A percentile compares a stretch with the other conserved stretches of the same genome.
Conservation (phyloP, 1,140 invertebrate species). For the Hycleus phaleratus region DNA sequence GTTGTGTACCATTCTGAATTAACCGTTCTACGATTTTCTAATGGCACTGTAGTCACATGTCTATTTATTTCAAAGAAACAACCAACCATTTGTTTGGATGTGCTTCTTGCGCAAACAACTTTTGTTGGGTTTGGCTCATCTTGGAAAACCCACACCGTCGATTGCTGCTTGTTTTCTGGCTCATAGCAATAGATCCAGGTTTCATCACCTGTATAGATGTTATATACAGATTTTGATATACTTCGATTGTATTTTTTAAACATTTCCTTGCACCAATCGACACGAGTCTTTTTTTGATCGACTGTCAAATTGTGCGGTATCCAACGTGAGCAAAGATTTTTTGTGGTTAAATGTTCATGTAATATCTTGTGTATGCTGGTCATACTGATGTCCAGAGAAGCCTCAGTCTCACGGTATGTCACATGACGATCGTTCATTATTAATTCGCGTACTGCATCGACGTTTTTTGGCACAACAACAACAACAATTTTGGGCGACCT, state of each 20-base stretch:
- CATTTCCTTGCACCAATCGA: slow-evolving; percentile 29
- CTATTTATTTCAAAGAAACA: slow-evolving; percentile 27
- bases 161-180: slow-evolving; percentile 8
- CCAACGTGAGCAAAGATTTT: slow-evolving; percentile 30
- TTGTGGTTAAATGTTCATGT: slow-evolving; percentile 23
- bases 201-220: slow-evolving; percentile 15
- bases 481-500: slow-evolving; percentile 21
- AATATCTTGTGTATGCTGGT: slow-evolving; percentile 28
- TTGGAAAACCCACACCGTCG: slow-evolving; percentile 21
- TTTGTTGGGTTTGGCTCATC: slow-evolving; percentile 35
- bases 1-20: slow-evolving; percentile 30
- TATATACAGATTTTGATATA: slow-evolving; percentile 21
- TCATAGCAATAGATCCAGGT: slow-evolving; percentile 5
- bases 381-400: slow-evolving; percentile 20
- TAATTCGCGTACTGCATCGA: slow-evolving; percentile 18
- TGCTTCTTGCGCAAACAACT: slow-evolving; percentile 32
- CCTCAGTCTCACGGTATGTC: slow-evolving; percentile 25
- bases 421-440: slow-evolving; percentile 31
- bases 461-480: slow-evolving; percentile 16
- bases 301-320: slow-evolving; percentile 29
- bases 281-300: slow-evolving; percentile 27
- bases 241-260: slow-evolving; percentile 18
- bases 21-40: slow-evolving; percentile 26
- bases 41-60: slow-evolving; percentile 23
- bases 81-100: slow-evolving; percentile 30